Evolutionary conservation across 2,797 vertebrate species (phyloP).

Genomic region (Telmatherina bonti): DNA sequence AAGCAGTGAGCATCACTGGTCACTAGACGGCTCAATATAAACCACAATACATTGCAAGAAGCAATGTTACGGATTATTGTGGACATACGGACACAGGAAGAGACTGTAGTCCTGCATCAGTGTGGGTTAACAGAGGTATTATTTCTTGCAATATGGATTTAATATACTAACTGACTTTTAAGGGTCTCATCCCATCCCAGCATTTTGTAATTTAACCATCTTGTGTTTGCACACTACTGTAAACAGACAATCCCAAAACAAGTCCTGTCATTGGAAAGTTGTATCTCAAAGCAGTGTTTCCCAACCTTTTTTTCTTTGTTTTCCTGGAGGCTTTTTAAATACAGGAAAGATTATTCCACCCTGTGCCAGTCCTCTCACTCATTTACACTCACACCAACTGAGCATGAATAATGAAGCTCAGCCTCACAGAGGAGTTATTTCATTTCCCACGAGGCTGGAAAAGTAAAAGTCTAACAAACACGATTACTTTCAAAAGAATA

Average conservation of each 20-base stretch:
- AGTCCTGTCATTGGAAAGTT: not conserved
- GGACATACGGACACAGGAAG: no score
- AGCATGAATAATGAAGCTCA: not conserved
- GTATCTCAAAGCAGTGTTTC: not conserved
- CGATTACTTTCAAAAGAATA: not conserved
- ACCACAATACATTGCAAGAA: no score
- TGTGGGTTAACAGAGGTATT: not conserved
- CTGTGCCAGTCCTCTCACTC: not conserved
- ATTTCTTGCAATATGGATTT: constrained; percentile 1
- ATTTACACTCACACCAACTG: not conserved
- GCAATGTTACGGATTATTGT: no score
- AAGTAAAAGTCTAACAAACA: not conserved
- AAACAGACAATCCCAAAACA: not conserved
- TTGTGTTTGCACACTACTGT: constrained; percentile 18
- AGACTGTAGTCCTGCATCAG: not conserved
- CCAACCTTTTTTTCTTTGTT: not conserved
- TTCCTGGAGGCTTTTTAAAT: not conserved
- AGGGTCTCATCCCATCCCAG: not conserved
- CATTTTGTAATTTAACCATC: no score
- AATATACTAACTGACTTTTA: not conserved
- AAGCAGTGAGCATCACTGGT: no score
- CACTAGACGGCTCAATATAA: no score
- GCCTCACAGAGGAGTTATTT: not conserved
- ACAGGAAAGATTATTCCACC: not conserved
- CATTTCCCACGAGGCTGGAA: not conserved